These are phyloP conservation scores for Eucidaris tribuloides DNA, from an alignment of 35 echinoderm and acorn worm species.

Conservation along the genomic window DNA sequence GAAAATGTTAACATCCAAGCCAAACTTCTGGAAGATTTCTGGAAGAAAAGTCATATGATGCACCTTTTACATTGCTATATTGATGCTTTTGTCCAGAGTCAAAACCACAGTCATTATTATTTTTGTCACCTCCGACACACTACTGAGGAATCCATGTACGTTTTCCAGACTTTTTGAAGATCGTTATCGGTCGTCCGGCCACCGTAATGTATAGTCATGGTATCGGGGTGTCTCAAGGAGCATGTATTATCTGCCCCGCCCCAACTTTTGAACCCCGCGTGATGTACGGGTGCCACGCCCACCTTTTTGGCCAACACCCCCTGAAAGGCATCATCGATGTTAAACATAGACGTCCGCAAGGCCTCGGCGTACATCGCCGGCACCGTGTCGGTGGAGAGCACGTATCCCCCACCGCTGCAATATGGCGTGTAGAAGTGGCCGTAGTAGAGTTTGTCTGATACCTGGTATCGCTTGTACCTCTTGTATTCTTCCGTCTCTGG, in stretches of 20 bases:
- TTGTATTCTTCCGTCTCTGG: too few relatives aligned
- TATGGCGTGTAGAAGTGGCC: constrained; percentile 44
- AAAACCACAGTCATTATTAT: too few relatives aligned
- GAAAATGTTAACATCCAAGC: too few relatives aligned
- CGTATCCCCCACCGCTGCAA: constrained; percentile 51
- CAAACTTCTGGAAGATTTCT: too few relatives aligned
- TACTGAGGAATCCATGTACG: too few relatives aligned
- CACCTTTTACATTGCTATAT: too few relatives aligned
- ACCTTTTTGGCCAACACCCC: constrained; percentile 43
- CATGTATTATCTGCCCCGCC: neutral
- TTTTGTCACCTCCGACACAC: too few relatives aligned
- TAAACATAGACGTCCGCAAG: constrained; percentile 32
- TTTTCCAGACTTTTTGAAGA: neutral
- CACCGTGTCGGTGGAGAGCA: constrained; percentile 32
- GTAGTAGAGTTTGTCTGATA: constrained; percentile 15
- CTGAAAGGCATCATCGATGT: constrained; percentile 53
- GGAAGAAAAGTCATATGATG: too few relatives aligned
- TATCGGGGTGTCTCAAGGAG: neutral
- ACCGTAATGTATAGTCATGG: neutral
- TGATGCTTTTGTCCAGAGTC: too few relatives aligned
- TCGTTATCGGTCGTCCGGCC: neutral
- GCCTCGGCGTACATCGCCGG: constrained; percentile 34
- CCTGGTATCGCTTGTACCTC: neutral
- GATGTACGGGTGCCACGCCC: constrained; percentile 19
- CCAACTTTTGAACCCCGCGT: constrained; percentile 32